These are phyloP conservation scores for Salminus brasiliensis DNA, from an alignment of 2,113 vertebrate genomes.

Conservation along the genomic window DNA sequence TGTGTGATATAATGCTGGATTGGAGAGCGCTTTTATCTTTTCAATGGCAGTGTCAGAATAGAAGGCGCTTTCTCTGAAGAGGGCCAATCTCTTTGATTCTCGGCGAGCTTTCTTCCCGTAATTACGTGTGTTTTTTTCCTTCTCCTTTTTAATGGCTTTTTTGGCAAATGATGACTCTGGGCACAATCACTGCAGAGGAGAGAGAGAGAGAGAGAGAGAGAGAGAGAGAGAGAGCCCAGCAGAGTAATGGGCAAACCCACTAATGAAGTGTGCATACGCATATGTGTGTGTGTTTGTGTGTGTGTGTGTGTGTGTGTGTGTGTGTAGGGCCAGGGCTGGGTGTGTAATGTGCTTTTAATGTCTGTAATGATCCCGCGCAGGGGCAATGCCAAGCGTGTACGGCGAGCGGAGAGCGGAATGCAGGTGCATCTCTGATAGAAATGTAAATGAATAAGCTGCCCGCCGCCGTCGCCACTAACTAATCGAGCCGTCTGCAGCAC, in stretches of 20 bases:
- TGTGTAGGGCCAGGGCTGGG: constrained; percentile 67
- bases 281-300: constrained; percentile 36
- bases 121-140: constrained; percentile 65
- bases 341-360: constrained; percentile 81
- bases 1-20: constrained; percentile 48
- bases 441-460: constrained; percentile 52
- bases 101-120: constrained; percentile 59
- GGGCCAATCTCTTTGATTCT: constrained; percentile 47
- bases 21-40: constrained; percentile 45
- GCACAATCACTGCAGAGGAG: constrained; percentile 38
- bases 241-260: constrained; percentile 51
- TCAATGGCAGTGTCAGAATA: constrained; percentile 47
- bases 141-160: constrained; percentile 63
- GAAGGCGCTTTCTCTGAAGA: constrained; percentile 33
- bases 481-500: constrained; percentile 35
- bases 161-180: constrained; percentile 63
- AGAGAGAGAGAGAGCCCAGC: constrained; percentile 7
- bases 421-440: constrained; percentile 48
- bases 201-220: constrained; percentile 27
- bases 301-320: constrained; percentile 26
- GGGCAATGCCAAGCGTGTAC: constrained; percentile 72
- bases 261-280: constrained; percentile 70
- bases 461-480: constrained; percentile 32
- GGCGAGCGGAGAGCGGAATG: constrained; percentile 52
- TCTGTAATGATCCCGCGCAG: constrained; percentile 77